A percentile compares a stretch with the other conserved stretches of the same genome.
These are phyloP conservation scores for Anoplopoma fimbria DNA, from an alignment of 2,113 vertebrate species.

Conservation along the genomic window DNA sequence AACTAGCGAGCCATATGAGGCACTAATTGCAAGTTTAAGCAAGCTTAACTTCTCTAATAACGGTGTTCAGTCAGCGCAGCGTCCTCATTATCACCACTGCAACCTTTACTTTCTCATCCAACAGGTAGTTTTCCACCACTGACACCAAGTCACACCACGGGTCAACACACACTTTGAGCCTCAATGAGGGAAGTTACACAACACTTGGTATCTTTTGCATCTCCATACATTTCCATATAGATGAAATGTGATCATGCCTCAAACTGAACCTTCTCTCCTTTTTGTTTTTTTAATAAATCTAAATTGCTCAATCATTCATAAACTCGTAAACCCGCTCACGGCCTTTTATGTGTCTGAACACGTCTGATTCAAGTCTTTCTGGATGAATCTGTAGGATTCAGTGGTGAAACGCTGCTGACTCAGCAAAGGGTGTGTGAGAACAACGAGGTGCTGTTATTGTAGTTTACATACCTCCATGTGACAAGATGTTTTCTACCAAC, in stretches of 20 bases:
- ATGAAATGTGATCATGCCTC: neutral
- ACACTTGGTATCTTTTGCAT: too few relatives aligned
- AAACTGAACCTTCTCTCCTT: neutral
- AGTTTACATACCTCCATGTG: neutral
- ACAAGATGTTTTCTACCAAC: neutral
- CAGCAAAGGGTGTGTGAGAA: slow-evolving; percentile 9
- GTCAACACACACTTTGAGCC: too few relatives aligned
- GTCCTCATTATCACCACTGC: neutral
- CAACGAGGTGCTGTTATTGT: neutral
- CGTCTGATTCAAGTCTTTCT: neutral
- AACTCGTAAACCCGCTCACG: neutral
- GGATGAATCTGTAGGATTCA: neutral
- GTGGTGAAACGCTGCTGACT: slow-evolving; percentile 9
- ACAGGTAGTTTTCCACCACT: neutral
- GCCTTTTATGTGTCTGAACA: slow-evolving; percentile 8
- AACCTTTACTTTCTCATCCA: neutral
- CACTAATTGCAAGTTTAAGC: too few relatives aligned
- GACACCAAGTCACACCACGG: neutral
- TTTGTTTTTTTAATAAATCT: neutral
- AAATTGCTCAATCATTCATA: slow-evolving; percentile 22
- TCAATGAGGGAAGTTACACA: too few relatives aligned
- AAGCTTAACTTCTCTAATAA: neutral
- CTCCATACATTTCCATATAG: too few relatives aligned
- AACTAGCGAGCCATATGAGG: too few relatives aligned
- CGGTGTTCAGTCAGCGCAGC: neutral